A percentile compares a stretch with the other conserved stretches of the same genome.
Evolutionary conservation across 2,797 vertebrate species (phyloP).

Genomic region (Alca torda): DNA sequence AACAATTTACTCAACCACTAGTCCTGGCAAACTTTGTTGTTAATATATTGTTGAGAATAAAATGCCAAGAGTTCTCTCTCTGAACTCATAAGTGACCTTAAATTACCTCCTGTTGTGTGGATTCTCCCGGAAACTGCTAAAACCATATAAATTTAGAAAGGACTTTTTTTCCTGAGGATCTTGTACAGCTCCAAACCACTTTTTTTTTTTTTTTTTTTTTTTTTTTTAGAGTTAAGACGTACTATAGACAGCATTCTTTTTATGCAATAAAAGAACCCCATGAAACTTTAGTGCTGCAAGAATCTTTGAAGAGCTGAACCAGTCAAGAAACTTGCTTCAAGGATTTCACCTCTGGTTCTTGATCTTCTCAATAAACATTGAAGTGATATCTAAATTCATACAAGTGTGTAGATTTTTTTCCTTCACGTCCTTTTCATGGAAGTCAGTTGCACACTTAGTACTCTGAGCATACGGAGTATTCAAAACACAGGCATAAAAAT

Average conservation of each 20-base stretch:
- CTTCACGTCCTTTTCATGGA: not conserved
- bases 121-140: not conserved
- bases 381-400: not conserved
- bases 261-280: fast-evolving
- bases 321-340: not conserved
- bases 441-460: not conserved
- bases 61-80: not conserved
- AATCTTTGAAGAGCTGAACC: not conserved
- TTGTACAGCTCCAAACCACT: not conserved
- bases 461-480: not conserved
- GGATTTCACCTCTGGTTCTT: not conserved
- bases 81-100: not conserved
- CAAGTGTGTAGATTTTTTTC: not conserved
- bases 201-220: not conserved
- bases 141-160: not conserved
- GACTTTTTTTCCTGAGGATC: not conserved
- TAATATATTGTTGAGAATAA: not conserved
- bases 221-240: not conserved
- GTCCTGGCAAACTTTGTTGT: not conserved
- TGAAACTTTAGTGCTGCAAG: not conserved
- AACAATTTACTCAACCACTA: not conserved
- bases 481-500: not conserved
- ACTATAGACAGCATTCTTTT: not conserved
- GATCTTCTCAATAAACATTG: not conserved
- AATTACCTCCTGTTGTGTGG: not conserved